Conservation (phyloP, 1,140 invertebrate species). For the Heliconius nattereri region DNA sequence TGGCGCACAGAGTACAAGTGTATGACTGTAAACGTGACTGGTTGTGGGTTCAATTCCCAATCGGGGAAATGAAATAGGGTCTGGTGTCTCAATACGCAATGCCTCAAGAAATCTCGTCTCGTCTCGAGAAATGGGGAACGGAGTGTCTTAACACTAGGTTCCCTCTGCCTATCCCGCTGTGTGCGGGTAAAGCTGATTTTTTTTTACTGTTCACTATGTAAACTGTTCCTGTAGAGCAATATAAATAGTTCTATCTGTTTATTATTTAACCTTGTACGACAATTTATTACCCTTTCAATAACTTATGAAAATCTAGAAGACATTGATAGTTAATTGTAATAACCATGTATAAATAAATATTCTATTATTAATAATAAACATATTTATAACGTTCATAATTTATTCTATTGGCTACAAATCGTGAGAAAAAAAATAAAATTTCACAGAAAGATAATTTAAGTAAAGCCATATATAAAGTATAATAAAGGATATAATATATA, state of each 20-base stretch:
- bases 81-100: too few species aligned
- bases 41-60: too few species aligned
- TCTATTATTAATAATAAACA: background rate
- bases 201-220: background rate
- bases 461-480: background rate
- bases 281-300: slow-evolving; percentile 5
- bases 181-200: too few species aligned
- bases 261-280: slow-evolving; percentile 6
- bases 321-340: slow-evolving; percentile 10
- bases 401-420: background rate
- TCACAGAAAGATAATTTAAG: background rate
- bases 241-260: background rate
- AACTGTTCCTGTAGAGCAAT: background rate
- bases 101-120: too few species aligned
- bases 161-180: too few species aligned
- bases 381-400: background rate
- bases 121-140: too few species aligned
- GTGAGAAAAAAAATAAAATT: background rate
- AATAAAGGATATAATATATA: too few species aligned
- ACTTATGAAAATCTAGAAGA: slow-evolving; percentile 10
- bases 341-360: slow-evolving; percentile 8
- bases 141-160: too few species aligned
- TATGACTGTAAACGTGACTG: too few species aligned
- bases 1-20: too few species aligned
- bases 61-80: too few species aligned